A percentile compares a stretch with the other conserved stretches of the same genome.
Evolutionary conservation across 64 coral and sea anemone genomes (phyloP).

Genomic region (Orbicella faveolata): DNA sequence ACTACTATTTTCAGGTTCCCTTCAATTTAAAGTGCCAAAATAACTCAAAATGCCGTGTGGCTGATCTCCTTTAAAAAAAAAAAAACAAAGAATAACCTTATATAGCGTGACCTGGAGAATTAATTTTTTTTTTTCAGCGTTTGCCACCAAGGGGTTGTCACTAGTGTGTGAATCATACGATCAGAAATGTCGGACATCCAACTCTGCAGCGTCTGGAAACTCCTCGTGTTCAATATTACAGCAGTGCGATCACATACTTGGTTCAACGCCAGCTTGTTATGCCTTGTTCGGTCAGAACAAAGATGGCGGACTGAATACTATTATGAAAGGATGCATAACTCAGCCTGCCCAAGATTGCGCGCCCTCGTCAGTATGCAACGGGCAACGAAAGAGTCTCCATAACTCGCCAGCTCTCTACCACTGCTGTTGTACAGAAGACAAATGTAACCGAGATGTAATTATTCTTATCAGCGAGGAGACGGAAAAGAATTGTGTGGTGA

Average conservation of each 20-base stretch:
- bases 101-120: neutral
- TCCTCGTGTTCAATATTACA: neutral
- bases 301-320: neutral
- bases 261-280: neutral
- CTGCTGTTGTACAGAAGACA: constrained; percentile 17
- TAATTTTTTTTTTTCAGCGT: neutral
- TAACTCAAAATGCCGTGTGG: too few relatives aligned
- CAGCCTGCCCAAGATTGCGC: neutral
- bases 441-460: neutral
- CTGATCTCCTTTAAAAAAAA: too few relatives aligned
- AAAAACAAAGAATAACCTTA: too few relatives aligned
- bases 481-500: neutral
- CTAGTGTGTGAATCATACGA: neutral
- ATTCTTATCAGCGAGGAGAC: neutral
- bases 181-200: neutral
- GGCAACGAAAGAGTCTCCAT: neutral
- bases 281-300: neutral
- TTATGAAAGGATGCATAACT: neutral
- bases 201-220: neutral
- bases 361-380: neutral
- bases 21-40: too few relatives aligned
- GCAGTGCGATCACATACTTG: neutral
- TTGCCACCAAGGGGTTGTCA: neutral
- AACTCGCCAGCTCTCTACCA: neutral
- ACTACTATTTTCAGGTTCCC: too few relatives aligned